Percentiles rank a stretch among this genome's conserved stretches.
Evolutionary conservation across 2,797 vertebrate genomes (phyloP).

Genomic region (Peromyscus eremicus): DNA sequence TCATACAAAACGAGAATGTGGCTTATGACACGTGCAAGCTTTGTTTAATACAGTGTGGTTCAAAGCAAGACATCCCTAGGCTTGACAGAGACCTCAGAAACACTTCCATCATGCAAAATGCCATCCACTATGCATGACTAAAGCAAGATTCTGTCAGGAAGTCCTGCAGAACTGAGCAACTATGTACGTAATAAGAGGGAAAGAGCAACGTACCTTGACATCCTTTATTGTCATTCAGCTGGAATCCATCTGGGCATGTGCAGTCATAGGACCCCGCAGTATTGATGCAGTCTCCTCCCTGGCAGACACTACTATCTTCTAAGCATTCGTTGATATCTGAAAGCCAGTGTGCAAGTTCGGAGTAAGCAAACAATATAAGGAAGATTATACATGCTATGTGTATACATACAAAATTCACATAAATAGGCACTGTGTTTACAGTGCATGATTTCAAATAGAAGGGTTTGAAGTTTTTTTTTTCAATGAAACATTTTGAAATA

Average conservation of each 20-base stretch:
- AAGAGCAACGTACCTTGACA: slow-evolving; percentile 92
- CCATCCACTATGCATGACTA: neutral
- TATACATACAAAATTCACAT: neutral
- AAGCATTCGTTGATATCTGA: slow-evolving; percentile 97
- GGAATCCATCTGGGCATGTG: slow-evolving; percentile 93
- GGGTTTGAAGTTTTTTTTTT: neutral
- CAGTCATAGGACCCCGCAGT: slow-evolving; percentile 95
- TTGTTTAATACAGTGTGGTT: neutral
- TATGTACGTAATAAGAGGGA: neutral
- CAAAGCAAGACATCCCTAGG: neutral
- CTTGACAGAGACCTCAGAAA: neutral
- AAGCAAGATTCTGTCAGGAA: neutral
- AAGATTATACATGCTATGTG: neutral
- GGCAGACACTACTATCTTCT: slow-evolving; percentile 90
- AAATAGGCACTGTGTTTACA: neutral
- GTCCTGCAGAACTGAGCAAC: neutral
- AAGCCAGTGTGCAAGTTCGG: slow-evolving; percentile 75
- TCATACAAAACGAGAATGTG: neutral
- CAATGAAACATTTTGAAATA: neutral
- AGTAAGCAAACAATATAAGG: neutral
- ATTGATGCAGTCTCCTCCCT: slow-evolving; percentile 93
- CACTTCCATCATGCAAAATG: neutral
- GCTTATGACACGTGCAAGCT: neutral
- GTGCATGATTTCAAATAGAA: neutral
- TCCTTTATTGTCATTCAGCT: slow-evolving; percentile 89